phyloP scores from a whole-genome alignment of 2,797 vertebrate genomes.

The Sebastes elongatus region DNA sequence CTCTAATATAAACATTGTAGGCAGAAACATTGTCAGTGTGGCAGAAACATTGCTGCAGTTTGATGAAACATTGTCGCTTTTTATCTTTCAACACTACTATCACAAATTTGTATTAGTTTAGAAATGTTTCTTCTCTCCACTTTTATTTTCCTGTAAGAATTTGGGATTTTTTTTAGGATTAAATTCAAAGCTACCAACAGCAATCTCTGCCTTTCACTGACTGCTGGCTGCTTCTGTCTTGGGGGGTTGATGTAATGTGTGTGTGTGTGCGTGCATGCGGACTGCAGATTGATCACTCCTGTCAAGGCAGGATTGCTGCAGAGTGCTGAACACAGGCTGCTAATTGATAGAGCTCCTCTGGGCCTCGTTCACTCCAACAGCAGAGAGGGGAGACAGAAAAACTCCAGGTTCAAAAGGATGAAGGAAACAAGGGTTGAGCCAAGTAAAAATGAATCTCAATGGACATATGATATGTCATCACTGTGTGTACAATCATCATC shows the following conservation, averaged over 20 bases:
- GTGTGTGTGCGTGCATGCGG: slow-evolving; percentile 17
- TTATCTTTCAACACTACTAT: background rate
- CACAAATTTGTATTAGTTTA: background rate
- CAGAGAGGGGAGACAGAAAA: slow-evolving; percentile 29
- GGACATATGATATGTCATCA: slow-evolving; percentile 1
- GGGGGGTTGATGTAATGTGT: background rate
- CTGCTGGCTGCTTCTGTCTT: slow-evolving; percentile 16
- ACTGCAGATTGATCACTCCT: slow-evolving; percentile 56
- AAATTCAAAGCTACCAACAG: background rate
- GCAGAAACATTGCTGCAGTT: background rate
- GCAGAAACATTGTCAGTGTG: background rate
- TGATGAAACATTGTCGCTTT: background rate
- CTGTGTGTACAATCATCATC: background rate
- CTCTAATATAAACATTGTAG: too few relatives aligned
- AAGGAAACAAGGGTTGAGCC: background rate
- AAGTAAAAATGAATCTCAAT: background rate
- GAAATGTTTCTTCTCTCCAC: background rate
- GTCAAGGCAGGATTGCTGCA: slow-evolving; percentile 54
- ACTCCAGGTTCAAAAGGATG: slow-evolving; percentile 9
- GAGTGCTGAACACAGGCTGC: slow-evolving; percentile 51
- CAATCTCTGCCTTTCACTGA: slow-evolving; percentile 1
- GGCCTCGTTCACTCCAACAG: slow-evolving; percentile 36
- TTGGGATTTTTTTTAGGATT: background rate
- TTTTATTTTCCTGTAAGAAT: background rate
- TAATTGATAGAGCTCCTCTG: slow-evolving; percentile 65